Evolutionary conservation across 2,888 invertebrate genomes (phyloP), one percentile per base, ranked within the genome.

Genomic region (Eupithecia dodoneata): DNA sequence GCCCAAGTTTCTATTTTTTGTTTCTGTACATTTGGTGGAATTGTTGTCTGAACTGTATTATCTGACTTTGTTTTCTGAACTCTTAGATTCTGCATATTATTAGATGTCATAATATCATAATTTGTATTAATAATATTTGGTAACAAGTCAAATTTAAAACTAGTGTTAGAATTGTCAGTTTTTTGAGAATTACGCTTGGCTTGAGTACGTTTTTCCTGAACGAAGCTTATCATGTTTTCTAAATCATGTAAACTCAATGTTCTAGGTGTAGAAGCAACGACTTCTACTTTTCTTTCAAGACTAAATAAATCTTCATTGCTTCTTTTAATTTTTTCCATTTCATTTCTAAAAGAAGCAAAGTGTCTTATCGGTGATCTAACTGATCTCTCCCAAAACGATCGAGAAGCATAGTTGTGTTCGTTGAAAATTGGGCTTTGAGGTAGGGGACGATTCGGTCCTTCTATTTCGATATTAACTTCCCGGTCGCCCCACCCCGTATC

Each of bases 341-440:
- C 80, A 47, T 87, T 76, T 83, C 81, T 80, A 82, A 82, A 55
- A 77, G 79, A 77, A 65, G 82, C 76, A n/a, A 83, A 79, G 55
- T 82, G 81, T 77, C 87, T 85, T 41, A 90, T 79, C 3, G 93
- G 93, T 12, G 94, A 94, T 81, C 94, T 88, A 2, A 92, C 89
- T 73, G 89, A 92, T 81, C 94, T 88, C 75, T 94, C 94, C 94
- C 94, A 94, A 83, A 89, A 93, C 4, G 93, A 90, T 59, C 86
- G 86, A 13, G 93, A 89, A 2, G 86, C 81, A 80, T 87, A 88
- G 74, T 81, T 85, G 55, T 89, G 87, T 77, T 90, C 88, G 75
- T 87, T 88, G 70, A 91, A 86, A 55, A 91, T 83, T 2, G 89
- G 83, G 74, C 88, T 85, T 71, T 47, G 66, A 59, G 47, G 82